phyloP scores from a whole-genome alignment of 2,113 vertebrate genomes.

The Pygoscelis antarcticus region DNA sequence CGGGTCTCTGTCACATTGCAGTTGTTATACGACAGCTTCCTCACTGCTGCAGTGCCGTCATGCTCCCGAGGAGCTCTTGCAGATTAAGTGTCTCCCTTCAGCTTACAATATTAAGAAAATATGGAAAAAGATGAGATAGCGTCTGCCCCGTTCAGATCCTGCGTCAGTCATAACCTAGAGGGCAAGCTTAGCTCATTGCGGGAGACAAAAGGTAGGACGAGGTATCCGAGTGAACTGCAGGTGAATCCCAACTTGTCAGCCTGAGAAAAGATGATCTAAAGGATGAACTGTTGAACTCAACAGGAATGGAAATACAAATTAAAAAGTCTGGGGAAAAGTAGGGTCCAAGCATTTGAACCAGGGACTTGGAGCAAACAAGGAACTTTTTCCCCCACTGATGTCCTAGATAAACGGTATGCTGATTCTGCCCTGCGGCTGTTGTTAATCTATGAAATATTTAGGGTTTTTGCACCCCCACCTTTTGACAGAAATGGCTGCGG shows the following conservation, averaged over 20 bases:
- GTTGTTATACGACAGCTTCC: not conserved
- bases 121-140: not conserved
- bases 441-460: not conserved
- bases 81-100: not conserved
- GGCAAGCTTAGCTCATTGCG: not conserved
- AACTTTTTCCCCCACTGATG: not conserved
- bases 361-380: not conserved
- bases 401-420: not conserved
- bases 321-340: not conserved
- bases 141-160: not conserved
- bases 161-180: not conserved
- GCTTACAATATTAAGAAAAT: not conserved
- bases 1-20: not conserved
- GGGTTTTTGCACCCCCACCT: not conserved
- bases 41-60: accelerated
- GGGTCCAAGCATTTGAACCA: not conserved
- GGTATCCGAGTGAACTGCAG: not conserved
- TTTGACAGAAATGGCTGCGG: not conserved
- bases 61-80: not conserved
- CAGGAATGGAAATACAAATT: not conserved
- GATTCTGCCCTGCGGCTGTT: not conserved
- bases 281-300: conserved; percentile 16
- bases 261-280: not conserved
- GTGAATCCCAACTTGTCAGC: not conserved
- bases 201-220: not conserved